Base-by-base conservation (phyloP, 2,797 vertebrate species). In the Poecilia wingei region DNA sequence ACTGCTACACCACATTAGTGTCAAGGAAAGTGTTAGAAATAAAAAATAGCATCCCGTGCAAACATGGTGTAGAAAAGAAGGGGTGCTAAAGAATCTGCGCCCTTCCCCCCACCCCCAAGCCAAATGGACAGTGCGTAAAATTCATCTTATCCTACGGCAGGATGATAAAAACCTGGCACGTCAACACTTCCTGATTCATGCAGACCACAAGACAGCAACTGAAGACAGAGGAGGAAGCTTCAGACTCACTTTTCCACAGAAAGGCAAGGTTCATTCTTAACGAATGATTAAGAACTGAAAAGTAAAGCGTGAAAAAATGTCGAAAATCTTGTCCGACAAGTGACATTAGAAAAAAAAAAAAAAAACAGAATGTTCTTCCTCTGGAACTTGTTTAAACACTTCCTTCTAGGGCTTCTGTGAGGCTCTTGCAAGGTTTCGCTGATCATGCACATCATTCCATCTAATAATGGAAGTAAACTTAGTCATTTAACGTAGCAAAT, bases 401-500 rank as follows among this genome's bases (percentile, higher is more conserved):
- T 79, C 82, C 82, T 78, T 82, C 83, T 46, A 12, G 83, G 82
- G 70, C 78, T 77, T 81, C 85, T 86, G 76, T 70, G 78, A 88
- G 91, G 85, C 89, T 92, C 91, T 84, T 64, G 31, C 74, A 86
- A 90, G 85, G 81, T 81, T 87, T 88, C 81, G 61, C 76, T 86
- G 75, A 87, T 91, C 92, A 95, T 89, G 90, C 87, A 82, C 87
- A 81, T 85, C 94, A 93, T 88, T 93, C 87, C 92, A 79, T 45
- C 64, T 80, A 84, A 55, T 87, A 80, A 68, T 31, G 73, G 78
- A 84, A 79, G 83, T 87, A 82, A 87, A 85, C 76, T 80, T 80
- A 84, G 77, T 68, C 70, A 83, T 79, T 79, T 66, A 69, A 82
- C 72, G 74, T 28, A 1, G 41, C 13, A 41, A 25, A 73, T 39